Conservation (phyloP, 2,888 invertebrate genomes). For the Cryptocephalus primarius region DNA sequence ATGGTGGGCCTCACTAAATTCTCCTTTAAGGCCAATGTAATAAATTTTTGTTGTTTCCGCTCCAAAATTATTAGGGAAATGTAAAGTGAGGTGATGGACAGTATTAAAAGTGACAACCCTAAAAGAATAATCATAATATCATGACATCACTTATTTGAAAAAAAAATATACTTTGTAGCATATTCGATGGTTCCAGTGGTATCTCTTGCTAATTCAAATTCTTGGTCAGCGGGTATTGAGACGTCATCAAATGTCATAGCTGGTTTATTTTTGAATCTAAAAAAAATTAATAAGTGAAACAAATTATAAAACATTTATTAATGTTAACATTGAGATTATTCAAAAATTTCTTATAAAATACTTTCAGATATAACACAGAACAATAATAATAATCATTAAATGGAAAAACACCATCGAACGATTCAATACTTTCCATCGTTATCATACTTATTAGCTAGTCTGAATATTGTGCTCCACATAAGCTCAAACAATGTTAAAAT, state of each 20-base stretch:
- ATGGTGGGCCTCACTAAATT: constrained; percentile 72
- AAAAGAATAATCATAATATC: constrained; percentile 29
- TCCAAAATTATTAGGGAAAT: constrained; percentile 85
- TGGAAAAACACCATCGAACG: no score
- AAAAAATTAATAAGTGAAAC: constrained; percentile 11
- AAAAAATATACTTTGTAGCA: constrained; percentile 62
- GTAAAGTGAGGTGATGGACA: constrained; percentile 78
- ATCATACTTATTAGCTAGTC: neutral
- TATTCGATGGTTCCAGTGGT: constrained; percentile 74
- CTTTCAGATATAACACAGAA: no score
- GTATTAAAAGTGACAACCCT: constrained; percentile 89
- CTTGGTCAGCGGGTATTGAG: constrained; percentile 65
- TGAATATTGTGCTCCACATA: neutral
- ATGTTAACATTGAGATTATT: neutral
- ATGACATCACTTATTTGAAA: neutral
- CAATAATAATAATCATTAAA: no score
- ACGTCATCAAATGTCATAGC: constrained; percentile 93
- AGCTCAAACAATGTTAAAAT: neutral
- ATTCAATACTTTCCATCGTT: no score
- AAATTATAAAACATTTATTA: no score
- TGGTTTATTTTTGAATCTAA: constrained; percentile 84
- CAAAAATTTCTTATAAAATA: neutral
- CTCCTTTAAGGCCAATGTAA: constrained; percentile 92
- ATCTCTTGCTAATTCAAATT: constrained; percentile 78
- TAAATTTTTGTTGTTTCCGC: constrained; percentile 73